A percentile compares a stretch with the other conserved stretches of the same genome.
These are phyloP conservation scores for Halesus radiatus DNA, from an alignment of 1,140 invertebrate species.

Conservation along the genomic window DNA sequence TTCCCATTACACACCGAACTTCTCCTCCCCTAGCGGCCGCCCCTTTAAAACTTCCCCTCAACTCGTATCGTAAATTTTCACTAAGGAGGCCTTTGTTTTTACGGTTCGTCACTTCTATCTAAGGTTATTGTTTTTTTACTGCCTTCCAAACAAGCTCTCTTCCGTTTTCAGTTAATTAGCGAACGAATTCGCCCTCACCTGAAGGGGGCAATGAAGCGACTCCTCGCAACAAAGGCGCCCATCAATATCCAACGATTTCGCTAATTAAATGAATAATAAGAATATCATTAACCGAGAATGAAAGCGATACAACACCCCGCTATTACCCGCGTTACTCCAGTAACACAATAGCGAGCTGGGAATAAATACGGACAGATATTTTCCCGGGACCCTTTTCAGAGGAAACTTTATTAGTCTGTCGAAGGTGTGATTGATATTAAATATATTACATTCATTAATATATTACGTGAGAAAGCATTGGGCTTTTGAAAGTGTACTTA, in stretches of 20 bases:
- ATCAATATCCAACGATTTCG: slow-evolving; percentile 17
- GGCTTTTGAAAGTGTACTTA: slow-evolving; percentile 1
- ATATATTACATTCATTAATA: slow-evolving; percentile 42
- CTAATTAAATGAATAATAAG: slow-evolving; percentile 30
- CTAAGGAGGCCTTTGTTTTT: slow-evolving; percentile 57
- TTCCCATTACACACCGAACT: slow-evolving; percentile 21
- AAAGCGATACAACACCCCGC: not conserved
- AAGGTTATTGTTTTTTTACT: slow-evolving; percentile 57
- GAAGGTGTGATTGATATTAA: slow-evolving; percentile 32
- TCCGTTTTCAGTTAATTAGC: slow-evolving; percentile 53
- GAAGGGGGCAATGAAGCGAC: not conserved
- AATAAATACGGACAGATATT: slow-evolving; percentile 21
- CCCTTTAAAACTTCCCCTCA: slow-evolving; percentile 49
- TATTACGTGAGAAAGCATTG: slow-evolving; percentile 11
- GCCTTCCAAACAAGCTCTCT: slow-evolving; percentile 48
- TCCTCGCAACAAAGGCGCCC: slow-evolving; percentile 24
- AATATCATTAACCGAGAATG: slow-evolving; percentile 19
- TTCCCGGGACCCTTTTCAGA: not conserved
- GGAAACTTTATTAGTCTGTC: slow-evolving; percentile 12
- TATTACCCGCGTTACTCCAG: not conserved
- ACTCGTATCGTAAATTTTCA: slow-evolving; percentile 55
- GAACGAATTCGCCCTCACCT: not conserved
- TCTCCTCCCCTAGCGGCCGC: slow-evolving; percentile 12
- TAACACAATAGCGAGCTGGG: slow-evolving; percentile 14
- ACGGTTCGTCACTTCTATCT: slow-evolving; percentile 57